Evolutionary conservation across 2,797 vertebrate species (phyloP).

Genomic region (Lepus oiostolus): DNA sequence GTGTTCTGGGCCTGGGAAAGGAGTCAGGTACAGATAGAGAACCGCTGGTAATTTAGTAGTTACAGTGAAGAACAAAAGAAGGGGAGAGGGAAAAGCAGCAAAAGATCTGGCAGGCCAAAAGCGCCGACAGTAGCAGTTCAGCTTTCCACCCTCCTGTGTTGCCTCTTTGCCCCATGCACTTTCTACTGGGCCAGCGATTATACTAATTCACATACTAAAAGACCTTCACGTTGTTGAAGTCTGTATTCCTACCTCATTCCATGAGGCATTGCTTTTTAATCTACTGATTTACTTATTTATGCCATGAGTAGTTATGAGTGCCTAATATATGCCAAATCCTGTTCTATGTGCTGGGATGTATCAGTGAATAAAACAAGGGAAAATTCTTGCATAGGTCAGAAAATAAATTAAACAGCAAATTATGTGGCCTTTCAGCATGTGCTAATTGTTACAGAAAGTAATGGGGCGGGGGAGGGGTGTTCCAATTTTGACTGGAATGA

Average conservation of each 20-base stretch:
- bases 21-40: background rate
- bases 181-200: constrained; percentile 3
- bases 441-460: constrained; percentile 23
- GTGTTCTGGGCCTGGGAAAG: background rate
- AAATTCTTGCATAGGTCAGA: background rate
- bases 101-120: background rate
- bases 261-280: constrained; percentile 50
- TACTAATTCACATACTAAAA: constrained; percentile 4
- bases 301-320: constrained; percentile 30
- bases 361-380: constrained; percentile 43
- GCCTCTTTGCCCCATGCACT: background rate
- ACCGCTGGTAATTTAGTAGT: background rate
- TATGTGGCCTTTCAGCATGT: background rate
- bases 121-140: background rate
- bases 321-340: constrained; percentile 14
- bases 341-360: constrained; percentile 20
- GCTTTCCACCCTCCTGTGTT: background rate
- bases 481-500: constrained; percentile 46
- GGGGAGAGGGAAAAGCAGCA: background rate
- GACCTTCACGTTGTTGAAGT: background rate
- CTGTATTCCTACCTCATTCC: constrained; percentile 51
- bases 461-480: background rate
- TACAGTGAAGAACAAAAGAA: constrained; percentile 2
- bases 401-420: constrained; percentile 21
- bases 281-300: constrained; percentile 35